phyloP scores from a whole-genome alignment of 2,113 vertebrate species.

The Cryptotis parvus region DNA sequence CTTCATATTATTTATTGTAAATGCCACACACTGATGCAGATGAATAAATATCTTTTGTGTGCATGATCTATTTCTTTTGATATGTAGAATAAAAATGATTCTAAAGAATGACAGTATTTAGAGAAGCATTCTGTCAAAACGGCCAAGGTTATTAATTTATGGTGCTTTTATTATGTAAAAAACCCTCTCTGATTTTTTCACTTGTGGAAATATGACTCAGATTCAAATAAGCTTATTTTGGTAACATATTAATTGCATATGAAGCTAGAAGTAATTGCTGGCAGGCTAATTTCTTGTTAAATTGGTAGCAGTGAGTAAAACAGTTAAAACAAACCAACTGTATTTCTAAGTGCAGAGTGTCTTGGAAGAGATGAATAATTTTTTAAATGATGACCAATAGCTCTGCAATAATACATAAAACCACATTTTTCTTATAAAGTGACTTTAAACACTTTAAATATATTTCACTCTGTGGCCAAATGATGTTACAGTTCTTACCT shows the following conservation, averaged over 20 bases:
- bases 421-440: too few species aligned
- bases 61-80: neutral
- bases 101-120: neutral
- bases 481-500: neutral
- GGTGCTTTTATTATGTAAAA: neutral
- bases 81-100: neutral
- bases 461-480: constrained; percentile 42
- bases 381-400: neutral
- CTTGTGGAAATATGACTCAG: neutral
- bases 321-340: neutral
- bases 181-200: neutral
- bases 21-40: neutral
- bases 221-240: neutral
- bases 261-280: neutral
- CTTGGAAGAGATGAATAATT: neutral
- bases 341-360: neutral
- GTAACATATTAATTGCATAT: neutral
- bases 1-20: neutral
- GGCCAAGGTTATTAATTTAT: neutral
- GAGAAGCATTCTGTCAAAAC: neutral
- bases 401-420: neutral
- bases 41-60: neutral
- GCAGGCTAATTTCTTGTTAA: neutral
- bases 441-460: constrained; percentile 30
- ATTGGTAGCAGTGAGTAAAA: neutral